These are phyloP conservation scores for Carollia perspicillata DNA, from an alignment of 2,113 vertebrate genomes.

Conservation along the genomic window DNA sequence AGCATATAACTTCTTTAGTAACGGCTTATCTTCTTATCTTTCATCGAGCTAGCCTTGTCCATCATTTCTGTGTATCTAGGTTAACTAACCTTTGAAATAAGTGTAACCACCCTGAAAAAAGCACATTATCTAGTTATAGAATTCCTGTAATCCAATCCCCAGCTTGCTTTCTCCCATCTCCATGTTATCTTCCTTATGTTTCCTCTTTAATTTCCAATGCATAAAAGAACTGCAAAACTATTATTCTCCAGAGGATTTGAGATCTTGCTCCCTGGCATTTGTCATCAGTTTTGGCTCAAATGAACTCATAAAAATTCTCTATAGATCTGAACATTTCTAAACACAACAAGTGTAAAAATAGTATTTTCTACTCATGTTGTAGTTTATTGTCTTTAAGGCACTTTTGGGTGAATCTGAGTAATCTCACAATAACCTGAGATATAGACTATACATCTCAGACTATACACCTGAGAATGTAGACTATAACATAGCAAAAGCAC, in stretches of 20 bases:
- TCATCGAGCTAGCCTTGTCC: not conserved
- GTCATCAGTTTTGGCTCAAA: not conserved
- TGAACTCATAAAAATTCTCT: not conserved
- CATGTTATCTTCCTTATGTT: not conserved
- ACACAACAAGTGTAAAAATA: not conserved
- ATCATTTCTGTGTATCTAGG: not conserved
- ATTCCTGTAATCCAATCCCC: not conserved
- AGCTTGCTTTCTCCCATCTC: not conserved
- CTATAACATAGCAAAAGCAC: not conserved
- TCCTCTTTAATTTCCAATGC: not conserved
- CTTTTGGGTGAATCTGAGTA: not conserved
- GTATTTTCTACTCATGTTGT: not conserved
- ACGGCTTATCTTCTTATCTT: not conserved
- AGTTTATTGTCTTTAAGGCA: not conserved
- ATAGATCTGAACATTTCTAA: not conserved
- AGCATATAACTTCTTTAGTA: not conserved
- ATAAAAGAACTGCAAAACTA: not conserved
- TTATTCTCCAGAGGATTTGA: not conserved
- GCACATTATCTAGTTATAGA: not conserved
- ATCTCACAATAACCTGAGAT: not conserved
- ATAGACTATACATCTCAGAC: not conserved
- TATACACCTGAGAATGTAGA: not conserved
- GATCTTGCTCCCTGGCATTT: not conserved
- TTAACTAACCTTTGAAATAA: not conserved
- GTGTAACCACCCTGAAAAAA: not conserved